Evolutionary conservation across 2,113 vertebrate genomes (phyloP), one percentile per base, ranked within the genome.

Genomic region (Odobenus rosmarus): DNA sequence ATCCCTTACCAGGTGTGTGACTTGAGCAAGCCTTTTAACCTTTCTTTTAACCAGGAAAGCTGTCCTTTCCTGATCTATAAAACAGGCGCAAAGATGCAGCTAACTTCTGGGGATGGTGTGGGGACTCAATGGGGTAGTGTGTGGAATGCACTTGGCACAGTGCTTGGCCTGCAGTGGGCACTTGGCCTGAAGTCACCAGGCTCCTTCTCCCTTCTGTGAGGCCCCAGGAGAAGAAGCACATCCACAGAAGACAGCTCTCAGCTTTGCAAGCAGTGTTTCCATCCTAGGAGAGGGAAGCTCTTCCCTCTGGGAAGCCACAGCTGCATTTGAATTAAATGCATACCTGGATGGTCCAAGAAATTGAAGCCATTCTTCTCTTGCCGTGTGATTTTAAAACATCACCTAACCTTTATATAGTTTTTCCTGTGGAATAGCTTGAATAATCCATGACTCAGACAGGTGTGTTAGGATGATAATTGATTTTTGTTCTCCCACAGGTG

Each of bases 401-500:
- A 42, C 51, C 16, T 36, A 69, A 36, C 28, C 3, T 12, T 53
- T 59, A 55, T 0, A 2, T 4, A 49, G 15, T 36, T 93, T 71
- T 67, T 59, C 80, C 36, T 28, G 3, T 64, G 49, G 46, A 81
- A 72, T 87, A 49, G 28, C 11, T 77, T 80, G 23, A 87, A 69
- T 10, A n/a, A 51, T 39, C 18, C 36, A 2, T 53, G 64, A 55
- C 19, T 46, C 36, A 42, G 62, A 84, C 55, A 62, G n/a, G 39
- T 77, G 18, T 28, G 61, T 33, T 51, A 46, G 36, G 42, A 39
- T 46, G 42, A 24, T 69, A 19, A 86, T 6, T 33, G 28, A 33
- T 36, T 62, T 42, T 83, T 84, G 57, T 55, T 88, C 80, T 69
- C 57, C 61, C n/a, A 7, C 64, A 93, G 88, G 90, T 69, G 49